Evolutionary conservation across 2,797 vertebrate genomes (phyloP), one percentile per base, ranked within the genome.

Genomic region (Alfaro cultratus): DNA sequence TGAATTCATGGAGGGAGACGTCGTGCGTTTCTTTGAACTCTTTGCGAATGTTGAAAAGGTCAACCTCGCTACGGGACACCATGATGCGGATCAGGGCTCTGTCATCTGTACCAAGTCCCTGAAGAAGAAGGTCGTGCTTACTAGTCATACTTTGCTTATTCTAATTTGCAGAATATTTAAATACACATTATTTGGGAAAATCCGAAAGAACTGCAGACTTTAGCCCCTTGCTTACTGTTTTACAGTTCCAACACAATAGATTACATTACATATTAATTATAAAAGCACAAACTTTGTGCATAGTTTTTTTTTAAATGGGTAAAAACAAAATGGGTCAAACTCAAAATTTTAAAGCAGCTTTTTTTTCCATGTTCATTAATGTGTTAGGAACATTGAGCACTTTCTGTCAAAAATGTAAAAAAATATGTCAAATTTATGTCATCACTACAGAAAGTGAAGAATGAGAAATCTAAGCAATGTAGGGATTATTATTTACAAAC

Each of bases 71-170:
- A 51, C 98, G 96, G 76, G 98, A 99, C 79, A 99, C 94, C 96
- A 99, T 97, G 92, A 99, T 97, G 78, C 98, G 96, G 90, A 97
- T 98, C 81, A 99, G 95, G 0, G 97, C 98, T 90, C 97, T 95
- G 92, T 99, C 98, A 0, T 99, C 98, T 0, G 98, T 99, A 64
- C 98, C 98, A 0, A 96, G 95, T 23, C 98, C 98, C 98, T 99
- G 92, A 13, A 79, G 77, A 77, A 57, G n/a, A 79, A 4, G 73
- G 80, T 72, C 68, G 67, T 10, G 70, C 16, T 79, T 46, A 45
- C 46, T 55, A n/a, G 53, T 55, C 53, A 12, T 12, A n/a, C 53
- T 85, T 46, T 53, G 41, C 74, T 85, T 68, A 73, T 73, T 87
- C 62, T 60, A 36, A 79, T 49, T 29, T 34, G 53, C 11, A 46